Percentiles rank a stretch among this genome's conserved stretches.
Evolutionary conservation across 2,113 vertebrate species (phyloP).

Genomic region (Sapayoa aenigma): DNA sequence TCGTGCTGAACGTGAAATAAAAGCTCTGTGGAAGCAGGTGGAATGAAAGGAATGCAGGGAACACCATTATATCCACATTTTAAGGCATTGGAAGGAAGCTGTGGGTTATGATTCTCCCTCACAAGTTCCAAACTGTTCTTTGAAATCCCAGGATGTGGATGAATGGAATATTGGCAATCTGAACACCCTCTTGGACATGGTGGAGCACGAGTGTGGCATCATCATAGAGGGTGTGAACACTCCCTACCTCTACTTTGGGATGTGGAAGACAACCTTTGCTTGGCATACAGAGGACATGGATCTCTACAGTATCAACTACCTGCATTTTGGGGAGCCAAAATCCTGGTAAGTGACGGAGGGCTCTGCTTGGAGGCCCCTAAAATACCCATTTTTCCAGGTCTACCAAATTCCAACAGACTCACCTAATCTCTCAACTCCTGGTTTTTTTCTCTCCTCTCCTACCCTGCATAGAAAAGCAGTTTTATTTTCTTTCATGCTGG

Average conservation of each 20-base stretch:
- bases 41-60: neutral
- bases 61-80: neutral
- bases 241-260: conserved; percentile 97
- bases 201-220: conserved; percentile 96
- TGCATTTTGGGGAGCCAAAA: conserved; percentile 96
- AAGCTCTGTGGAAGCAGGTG: neutral
- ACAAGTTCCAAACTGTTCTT: neutral
- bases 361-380: neutral
- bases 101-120: neutral
- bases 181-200: conserved; percentile 95
- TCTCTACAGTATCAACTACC: conserved; percentile 98
- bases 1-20: neutral
- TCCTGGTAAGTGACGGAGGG: conserved; percentile 85
- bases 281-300: conserved; percentile 99
- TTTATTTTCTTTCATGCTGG: neutral
- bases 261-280: conserved; percentile 99
- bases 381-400: neutral
- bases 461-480: neutral
- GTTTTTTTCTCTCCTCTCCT: neutral
- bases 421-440: neutral
- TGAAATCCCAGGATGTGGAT: conserved; percentile 77
- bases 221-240: conserved; percentile 98
- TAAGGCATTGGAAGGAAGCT: neutral
- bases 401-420: neutral
- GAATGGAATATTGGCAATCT: conserved; percentile 96